A percentile compares a stretch with the other conserved stretches of the same genome.
phyloP scores from a whole-genome alignment of 1,140 invertebrate species.

The Brachionus calyciflorus region DNA sequence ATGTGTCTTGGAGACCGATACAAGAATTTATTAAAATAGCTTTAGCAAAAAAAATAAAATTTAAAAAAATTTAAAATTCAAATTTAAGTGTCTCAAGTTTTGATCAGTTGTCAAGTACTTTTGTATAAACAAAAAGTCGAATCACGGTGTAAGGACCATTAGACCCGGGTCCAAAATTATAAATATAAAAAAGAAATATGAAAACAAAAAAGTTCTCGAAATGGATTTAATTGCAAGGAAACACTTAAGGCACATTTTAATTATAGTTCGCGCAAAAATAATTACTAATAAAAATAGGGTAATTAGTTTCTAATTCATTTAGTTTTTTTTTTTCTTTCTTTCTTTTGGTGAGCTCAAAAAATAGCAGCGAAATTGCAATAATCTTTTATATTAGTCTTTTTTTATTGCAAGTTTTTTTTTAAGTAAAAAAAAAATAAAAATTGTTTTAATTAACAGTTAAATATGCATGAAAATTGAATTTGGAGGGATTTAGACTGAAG shows the following conservation, averaged over 20 bases:
- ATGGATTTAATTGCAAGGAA: conserved; percentile 45
- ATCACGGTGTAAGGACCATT: too few relatives aligned
- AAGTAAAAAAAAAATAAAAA: background rate
- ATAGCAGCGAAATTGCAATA: conserved; percentile 31
- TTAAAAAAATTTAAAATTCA: too few relatives aligned
- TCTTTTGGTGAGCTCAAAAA: too few relatives aligned
- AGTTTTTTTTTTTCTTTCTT: too few relatives aligned
- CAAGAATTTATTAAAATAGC: too few relatives aligned
- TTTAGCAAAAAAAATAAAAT: too few relatives aligned
- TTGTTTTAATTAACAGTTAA: conserved; percentile 23
- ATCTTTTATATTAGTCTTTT: conserved; percentile 26
- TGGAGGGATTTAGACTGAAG: too few relatives aligned
- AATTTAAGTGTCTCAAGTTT: too few relatives aligned
- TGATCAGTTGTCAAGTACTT: too few relatives aligned
- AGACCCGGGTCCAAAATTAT: too few relatives aligned
- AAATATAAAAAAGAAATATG: background rate
- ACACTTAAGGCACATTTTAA: conserved; percentile 45
- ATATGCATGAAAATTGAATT: conserved; percentile 26
- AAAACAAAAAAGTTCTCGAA: conserved; percentile 41
- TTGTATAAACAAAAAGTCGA: too few relatives aligned
- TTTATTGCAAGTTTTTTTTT: conserved; percentile 9
- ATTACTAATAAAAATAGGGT: conserved; percentile 44
- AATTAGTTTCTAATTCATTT: conserved; percentile 45
- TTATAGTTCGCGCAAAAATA: conserved; percentile 34
- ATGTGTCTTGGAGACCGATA: too few relatives aligned